These are phyloP conservation scores for Nemurella pictetii DNA, from an alignment of 2,888 invertebrate species.

Conservation along the genomic window DNA sequence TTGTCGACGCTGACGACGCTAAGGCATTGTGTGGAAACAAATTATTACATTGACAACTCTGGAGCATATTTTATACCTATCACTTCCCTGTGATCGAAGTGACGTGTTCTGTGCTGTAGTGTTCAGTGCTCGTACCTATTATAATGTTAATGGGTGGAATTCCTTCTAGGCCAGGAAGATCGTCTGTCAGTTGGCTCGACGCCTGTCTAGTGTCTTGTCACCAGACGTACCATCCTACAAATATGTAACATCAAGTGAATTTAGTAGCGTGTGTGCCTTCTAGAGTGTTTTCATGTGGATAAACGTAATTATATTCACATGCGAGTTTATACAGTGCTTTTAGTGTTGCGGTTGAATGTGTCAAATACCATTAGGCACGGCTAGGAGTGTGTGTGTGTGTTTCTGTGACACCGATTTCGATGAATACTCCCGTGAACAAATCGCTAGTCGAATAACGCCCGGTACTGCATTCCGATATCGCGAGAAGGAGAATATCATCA, in stretches of 20 bases:
- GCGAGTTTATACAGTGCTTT: neutral
- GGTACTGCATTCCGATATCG: neutral
- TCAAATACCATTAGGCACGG: neutral
- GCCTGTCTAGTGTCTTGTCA: neutral
- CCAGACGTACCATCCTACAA: neutral
- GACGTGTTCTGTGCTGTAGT: neutral
- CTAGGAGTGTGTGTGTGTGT: neutral
- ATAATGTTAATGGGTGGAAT: neutral
- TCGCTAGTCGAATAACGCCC: neutral
- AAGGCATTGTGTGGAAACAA: neutral
- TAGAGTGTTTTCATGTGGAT: neutral
- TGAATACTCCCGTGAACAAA: neutral
- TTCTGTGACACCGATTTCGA: neutral
- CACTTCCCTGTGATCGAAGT: neutral
- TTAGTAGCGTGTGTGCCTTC: neutral
- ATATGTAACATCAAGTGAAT: neutral
- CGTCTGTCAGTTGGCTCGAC: neutral
- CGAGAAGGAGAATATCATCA: neutral
- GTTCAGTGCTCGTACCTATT: neutral
- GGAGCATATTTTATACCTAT: conserved; percentile 15
- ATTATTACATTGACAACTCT: neutral
- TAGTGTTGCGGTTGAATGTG: neutral
- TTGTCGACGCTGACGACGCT: neutral
- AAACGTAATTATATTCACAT: neutral
- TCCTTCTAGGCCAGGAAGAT: neutral